These are phyloP conservation scores for Tryphoninae sp. DNA, from an alignment of 2,888 invertebrate species.

Conservation along the genomic window DNA sequence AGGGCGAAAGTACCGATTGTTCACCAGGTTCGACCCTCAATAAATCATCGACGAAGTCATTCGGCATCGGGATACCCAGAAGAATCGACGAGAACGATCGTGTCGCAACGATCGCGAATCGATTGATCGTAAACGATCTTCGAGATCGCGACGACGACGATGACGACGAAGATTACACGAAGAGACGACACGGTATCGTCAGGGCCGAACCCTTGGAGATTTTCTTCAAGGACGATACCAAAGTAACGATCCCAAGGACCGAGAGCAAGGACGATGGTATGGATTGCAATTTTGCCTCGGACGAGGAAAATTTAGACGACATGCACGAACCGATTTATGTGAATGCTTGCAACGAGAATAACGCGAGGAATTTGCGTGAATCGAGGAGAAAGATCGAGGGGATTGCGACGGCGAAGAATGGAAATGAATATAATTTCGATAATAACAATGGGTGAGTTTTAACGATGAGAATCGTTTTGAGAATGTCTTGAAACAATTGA, in stretches of 20 bases:
- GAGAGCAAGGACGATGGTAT: slow-evolving; percentile 79
- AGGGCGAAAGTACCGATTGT: slow-evolving; percentile 78
- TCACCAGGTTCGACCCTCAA: slow-evolving; percentile 78
- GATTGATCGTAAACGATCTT: slow-evolving; percentile 42
- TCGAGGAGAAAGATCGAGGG: slow-evolving; percentile 34
- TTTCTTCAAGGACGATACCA: slow-evolving; percentile 45
- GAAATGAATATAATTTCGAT: slow-evolving; percentile 65
- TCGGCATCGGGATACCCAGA: slow-evolving; percentile 48
- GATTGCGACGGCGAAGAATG: background rate
- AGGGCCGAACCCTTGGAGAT: slow-evolving; percentile 61
- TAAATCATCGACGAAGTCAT: slow-evolving; percentile 68
- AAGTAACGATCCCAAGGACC: slow-evolving; percentile 70
- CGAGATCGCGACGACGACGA: slow-evolving; percentile 60
- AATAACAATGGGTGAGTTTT: slow-evolving; percentile 67
- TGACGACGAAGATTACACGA: slow-evolving; percentile 50
- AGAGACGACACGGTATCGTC: slow-evolving; percentile 59
- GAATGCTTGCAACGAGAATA: slow-evolving; percentile 73
- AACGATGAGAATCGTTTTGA: background rate
- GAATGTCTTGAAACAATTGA: too few relatives aligned
- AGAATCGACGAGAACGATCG: slow-evolving; percentile 67
- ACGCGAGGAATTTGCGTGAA: slow-evolving; percentile 69
- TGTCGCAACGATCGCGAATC: slow-evolving; percentile 60
- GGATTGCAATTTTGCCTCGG: slow-evolving; percentile 78
- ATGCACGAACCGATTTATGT: slow-evolving; percentile 77
- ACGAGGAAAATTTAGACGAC: slow-evolving; percentile 72